Percentiles rank a stretch among this genome's conserved stretches.
phyloP scores from a whole-genome alignment of 2,113 vertebrate species.

The Climacteris rufus region DNA sequence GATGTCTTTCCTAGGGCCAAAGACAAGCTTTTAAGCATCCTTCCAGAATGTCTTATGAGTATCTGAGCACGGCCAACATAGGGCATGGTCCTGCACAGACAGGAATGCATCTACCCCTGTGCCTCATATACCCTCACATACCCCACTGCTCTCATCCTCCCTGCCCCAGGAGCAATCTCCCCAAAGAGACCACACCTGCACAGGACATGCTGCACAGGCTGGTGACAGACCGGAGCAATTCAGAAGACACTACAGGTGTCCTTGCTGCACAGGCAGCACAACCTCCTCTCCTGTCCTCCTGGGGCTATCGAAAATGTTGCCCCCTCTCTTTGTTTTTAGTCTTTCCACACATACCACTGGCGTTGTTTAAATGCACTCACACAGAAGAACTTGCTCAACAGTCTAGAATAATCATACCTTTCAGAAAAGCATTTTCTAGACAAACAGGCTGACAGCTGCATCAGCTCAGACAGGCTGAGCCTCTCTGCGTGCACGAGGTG shows the following conservation, averaged over 20 bases:
- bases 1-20: not conserved
- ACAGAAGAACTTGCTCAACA: slow-evolving; percentile 43
- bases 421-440: slow-evolving; percentile 35
- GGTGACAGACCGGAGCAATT: not conserved
- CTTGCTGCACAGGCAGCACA: not conserved
- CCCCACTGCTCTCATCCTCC: not conserved
- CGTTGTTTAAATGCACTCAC: slow-evolving; percentile 23
- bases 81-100: not conserved
- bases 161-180: not conserved
- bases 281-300: not conserved
- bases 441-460: slow-evolving; percentile 28
- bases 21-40: not conserved
- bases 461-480: not conserved
- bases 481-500: not conserved
- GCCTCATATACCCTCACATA: no score
- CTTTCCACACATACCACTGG: not conserved
- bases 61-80: rapidly evolving
- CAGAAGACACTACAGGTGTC: not conserved
- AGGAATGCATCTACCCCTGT: rapidly evolving
- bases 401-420: slow-evolving; percentile 62
- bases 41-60: not conserved
- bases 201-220: rapidly evolving
- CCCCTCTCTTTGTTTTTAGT: not conserved
- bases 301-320: rapidly evolving
- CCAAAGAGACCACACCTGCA: not conserved